Conservation (phyloP, 2,888 invertebrate species). For the Incurvaria masculella region DNA sequence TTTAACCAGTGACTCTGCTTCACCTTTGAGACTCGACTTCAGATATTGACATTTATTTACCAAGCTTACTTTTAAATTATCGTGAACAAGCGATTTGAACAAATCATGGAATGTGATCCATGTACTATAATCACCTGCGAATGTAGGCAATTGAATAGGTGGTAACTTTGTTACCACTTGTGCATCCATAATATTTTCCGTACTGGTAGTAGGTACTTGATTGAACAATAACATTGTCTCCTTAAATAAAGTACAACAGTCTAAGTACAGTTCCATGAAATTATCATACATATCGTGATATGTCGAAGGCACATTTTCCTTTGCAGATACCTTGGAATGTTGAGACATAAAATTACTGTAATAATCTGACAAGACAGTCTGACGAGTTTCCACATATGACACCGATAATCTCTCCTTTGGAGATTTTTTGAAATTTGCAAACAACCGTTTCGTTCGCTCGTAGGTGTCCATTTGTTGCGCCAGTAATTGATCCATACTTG, state of each 20-base stretch:
- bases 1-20: slow-evolving; percentile 13
- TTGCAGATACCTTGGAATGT: not conserved
- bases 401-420: slow-evolving; percentile 15
- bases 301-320: not conserved
- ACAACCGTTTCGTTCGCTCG: not conserved
- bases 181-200: slow-evolving; percentile 15
- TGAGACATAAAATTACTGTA: not conserved
- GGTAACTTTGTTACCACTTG: slow-evolving; percentile 10
- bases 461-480: not conserved
- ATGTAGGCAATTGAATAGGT: slow-evolving; percentile 13
- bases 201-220: slow-evolving; percentile 8
- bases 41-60: slow-evolving; percentile 16
- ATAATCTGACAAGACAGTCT: not conserved
- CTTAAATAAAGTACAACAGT: not conserved
- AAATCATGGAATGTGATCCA: slow-evolving; percentile 14
- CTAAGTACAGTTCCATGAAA: not conserved
- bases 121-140: slow-evolving; percentile 12
- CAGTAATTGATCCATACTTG: not conserved
- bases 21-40: slow-evolving; percentile 14
- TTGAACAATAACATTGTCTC: too few relatives aligned
- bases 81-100: slow-evolving; percentile 11
- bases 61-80: slow-evolving; percentile 6
- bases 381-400: slow-evolving; percentile 15
- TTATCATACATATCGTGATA: not conserved
- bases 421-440: slow-evolving; percentile 15